Evolutionary conservation across 2,888 invertebrate species (phyloP).

Genomic region (Herminia tarsipennalis): DNA sequence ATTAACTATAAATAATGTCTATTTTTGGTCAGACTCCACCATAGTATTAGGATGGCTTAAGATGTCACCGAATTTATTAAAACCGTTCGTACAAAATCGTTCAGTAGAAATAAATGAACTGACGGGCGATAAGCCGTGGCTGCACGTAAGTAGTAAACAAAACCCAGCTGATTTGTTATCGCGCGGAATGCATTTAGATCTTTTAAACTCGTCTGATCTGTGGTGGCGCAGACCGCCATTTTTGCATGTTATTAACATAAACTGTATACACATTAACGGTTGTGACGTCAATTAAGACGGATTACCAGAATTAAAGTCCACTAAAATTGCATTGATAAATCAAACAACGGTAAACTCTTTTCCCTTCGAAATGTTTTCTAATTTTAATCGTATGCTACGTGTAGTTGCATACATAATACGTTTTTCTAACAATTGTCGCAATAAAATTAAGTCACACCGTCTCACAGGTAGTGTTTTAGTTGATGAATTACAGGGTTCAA

Average conservation of each 20-base stretch:
- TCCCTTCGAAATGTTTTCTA: neutral
- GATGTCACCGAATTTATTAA: neutral
- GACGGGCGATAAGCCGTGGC: neutral
- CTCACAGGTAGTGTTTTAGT: neutral
- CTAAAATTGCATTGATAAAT: neutral
- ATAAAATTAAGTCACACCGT: neutral
- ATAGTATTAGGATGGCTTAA: slow-evolving; percentile 14
- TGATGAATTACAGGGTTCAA: neutral
- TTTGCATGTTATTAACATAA: neutral
- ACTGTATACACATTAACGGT: neutral
- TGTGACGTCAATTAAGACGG: neutral
- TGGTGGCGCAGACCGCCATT: slow-evolving; percentile 13
- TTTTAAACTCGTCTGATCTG: neutral
- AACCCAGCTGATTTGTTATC: slow-evolving; percentile 11
- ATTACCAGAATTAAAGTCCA: neutral
- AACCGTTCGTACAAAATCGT: slow-evolving; percentile 5
- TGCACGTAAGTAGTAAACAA: slow-evolving; percentile 6
- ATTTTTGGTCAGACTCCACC: slow-evolving; percentile 41
- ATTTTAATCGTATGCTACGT: slow-evolving; percentile 1
- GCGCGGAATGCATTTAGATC: neutral
- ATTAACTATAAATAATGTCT: slow-evolving; percentile 17
- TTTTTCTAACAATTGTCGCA: slow-evolving; percentile 10
- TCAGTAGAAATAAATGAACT: neutral
- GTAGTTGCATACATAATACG: slow-evolving; percentile 1
- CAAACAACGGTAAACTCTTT: neutral